A percentile compares a stretch with the other conserved stretches of the same genome.
Evolutionary conservation across 2,888 invertebrate genomes (phyloP).

Genomic region (Caenorhabditis doughertyi): DNA sequence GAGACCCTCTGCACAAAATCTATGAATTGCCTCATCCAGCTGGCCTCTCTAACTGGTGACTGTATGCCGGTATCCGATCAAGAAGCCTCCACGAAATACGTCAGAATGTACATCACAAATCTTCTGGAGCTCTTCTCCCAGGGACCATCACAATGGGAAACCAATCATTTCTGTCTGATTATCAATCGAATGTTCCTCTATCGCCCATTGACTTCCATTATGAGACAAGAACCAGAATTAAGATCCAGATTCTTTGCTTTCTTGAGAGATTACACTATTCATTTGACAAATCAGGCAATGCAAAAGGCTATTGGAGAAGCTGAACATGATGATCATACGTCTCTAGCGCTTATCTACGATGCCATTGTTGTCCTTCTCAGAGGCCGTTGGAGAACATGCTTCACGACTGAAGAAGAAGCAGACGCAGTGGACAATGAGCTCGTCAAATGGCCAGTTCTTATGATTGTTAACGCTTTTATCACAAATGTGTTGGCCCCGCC

Average conservation of each 20-base stretch:
- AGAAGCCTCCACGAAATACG: constrained; percentile 51
- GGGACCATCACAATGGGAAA: constrained; percentile 86
- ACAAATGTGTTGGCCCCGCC: constrained; percentile 89
- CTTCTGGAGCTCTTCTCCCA: constrained; percentile 66
- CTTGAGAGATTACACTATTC: constrained; percentile 68
- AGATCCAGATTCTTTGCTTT: constrained; percentile 80
- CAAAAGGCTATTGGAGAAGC: constrained; percentile 69
- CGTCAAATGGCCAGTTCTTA: constrained; percentile 74
- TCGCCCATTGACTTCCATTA: constrained; percentile 85
- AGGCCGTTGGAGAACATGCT: constrained; percentile 68
- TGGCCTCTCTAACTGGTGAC: constrained; percentile 87
- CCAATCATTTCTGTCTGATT: constrained; percentile 87
- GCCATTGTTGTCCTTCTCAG: constrained; percentile 87
- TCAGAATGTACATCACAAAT: constrained; percentile 61
- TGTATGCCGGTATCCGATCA: constrained; percentile 66
- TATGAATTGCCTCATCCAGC: constrained; percentile 90
- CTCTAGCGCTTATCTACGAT: constrained; percentile 87
- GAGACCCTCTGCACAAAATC: constrained; percentile 89
- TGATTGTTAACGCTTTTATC: constrained; percentile 90
- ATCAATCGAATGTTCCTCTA: constrained; percentile 87
- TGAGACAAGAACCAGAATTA: constrained; percentile 84
- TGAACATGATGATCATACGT: constrained; percentile 86
- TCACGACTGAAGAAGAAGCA: constrained; percentile 41
- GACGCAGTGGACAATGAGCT: constrained; percentile 65
- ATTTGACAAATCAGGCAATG: constrained; percentile 70